phyloP scores from a whole-genome alignment of 2,113 vertebrate species.

The Noctilio leporinus region DNA sequence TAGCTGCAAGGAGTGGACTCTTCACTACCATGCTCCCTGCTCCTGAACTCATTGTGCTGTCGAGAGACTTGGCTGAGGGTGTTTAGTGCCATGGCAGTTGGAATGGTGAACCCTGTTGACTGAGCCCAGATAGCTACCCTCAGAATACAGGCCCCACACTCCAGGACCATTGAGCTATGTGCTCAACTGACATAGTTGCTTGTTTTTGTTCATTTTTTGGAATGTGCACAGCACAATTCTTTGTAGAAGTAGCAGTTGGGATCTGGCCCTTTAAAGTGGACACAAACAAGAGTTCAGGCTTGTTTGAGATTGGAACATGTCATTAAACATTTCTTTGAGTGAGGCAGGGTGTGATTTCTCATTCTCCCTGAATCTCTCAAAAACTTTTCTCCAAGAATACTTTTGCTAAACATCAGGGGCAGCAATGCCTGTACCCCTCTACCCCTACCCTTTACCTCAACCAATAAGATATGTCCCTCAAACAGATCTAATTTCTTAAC shows the following conservation, averaged over 20 bases:
- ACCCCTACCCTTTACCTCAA: not conserved
- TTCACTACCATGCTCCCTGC: not conserved
- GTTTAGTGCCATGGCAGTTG: not conserved
- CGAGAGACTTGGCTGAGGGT: not conserved
- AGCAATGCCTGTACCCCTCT: not conserved
- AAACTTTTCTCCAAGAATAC: not conserved
- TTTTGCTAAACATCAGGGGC: not conserved
- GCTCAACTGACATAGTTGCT: not conserved
- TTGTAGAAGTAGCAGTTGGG: not conserved
- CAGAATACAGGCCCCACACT: not conserved
- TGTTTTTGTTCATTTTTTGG: not conserved
- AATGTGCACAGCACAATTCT: not conserved
- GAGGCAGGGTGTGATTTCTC: not conserved
- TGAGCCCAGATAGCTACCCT: not conserved
- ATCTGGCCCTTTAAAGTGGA: not conserved
- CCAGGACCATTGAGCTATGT: not conserved
- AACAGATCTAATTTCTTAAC: not conserved
- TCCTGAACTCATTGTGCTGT: not conserved
- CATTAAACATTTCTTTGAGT: constrained; percentile 27
- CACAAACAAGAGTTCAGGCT: not conserved
- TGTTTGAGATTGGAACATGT: not conserved
- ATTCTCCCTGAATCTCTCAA: not conserved
- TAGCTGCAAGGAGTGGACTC: not conserved
- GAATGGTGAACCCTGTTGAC: not conserved
- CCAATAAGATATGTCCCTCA: not conserved